Evolutionary conservation across 2,797 vertebrate species (phyloP).

Genomic region (Siniperca scherzeri): DNA sequence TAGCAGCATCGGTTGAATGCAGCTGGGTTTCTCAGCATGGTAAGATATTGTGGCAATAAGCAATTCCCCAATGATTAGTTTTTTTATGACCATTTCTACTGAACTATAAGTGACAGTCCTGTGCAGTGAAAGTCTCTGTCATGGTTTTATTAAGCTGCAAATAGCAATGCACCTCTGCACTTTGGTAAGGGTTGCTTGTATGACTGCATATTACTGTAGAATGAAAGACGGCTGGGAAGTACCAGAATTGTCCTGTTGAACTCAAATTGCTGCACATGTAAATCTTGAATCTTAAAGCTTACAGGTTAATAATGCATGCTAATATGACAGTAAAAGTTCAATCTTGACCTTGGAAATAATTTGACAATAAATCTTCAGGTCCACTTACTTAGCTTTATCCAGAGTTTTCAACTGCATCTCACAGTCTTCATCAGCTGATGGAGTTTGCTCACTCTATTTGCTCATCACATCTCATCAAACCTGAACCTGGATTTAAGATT

Average conservation of each 20-base stretch:
- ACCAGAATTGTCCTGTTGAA: not conserved
- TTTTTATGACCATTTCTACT: slow-evolving; percentile 11
- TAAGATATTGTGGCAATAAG: not conserved
- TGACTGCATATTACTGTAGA: not conserved
- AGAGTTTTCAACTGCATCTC: no score
- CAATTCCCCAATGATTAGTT: not conserved
- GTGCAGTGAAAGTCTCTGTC: not conserved
- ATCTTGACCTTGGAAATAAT: no score
- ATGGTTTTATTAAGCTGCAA: slow-evolving; percentile 5
- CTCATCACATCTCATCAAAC: no score
- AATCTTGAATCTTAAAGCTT: not conserved
- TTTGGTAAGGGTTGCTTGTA: not conserved
- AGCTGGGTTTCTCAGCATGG: not conserved
- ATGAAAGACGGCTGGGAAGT: not conserved
- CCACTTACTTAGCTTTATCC: no score
- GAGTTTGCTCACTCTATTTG: no score
- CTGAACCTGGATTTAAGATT: not conserved
- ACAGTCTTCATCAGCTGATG: no score
- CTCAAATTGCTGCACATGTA: not conserved
- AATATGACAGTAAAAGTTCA: no score
- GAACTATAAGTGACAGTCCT: not conserved
- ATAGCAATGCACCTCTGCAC: not conserved
- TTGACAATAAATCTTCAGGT: no score
- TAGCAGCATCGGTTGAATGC: not conserved
- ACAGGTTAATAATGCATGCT: no score